Evolutionary conservation across 1,140 invertebrate genomes (phyloP).

Genomic region (Hetaerina americana): DNA sequence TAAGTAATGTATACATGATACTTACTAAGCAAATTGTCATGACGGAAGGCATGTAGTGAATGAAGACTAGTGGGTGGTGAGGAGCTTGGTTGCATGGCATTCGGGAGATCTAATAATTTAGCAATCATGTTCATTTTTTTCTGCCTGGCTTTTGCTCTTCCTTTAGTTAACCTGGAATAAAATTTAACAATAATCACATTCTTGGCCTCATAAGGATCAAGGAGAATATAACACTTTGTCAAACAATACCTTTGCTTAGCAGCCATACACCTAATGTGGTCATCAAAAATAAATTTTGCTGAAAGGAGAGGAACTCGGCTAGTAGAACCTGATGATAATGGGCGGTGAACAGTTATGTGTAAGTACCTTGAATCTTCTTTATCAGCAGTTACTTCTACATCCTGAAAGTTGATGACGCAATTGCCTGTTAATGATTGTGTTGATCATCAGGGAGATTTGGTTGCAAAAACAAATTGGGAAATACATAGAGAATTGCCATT

Average conservation of each 20-base stretch:
- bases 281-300: constrained; percentile 94
- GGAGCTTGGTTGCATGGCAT: constrained; percentile 40
- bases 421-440: no score
- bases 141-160: constrained; percentile 84
- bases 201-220: neutral
- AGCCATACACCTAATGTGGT: constrained; percentile 96
- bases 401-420: no score
- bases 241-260: constrained; percentile 66
- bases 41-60: neutral
- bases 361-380: constrained; percentile 94
- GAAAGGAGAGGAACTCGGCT: constrained; percentile 66
- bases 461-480: no score
- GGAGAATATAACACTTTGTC: neutral
- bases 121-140: constrained; percentile 94
- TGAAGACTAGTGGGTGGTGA: constrained; percentile 33
- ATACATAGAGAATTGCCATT: no score
- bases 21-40: constrained; percentile 3
- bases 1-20: neutral
- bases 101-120: constrained; percentile 69
- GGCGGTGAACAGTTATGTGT: constrained; percentile 86
- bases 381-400: constrained; percentile 66
- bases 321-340: constrained; percentile 44
- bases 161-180: constrained; percentile 56
- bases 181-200: constrained; percentile 4
- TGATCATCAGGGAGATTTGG: no score